These are phyloP conservation scores for Drosophila baimaii DNA, from an alignment of 1,140 invertebrate genomes.

Conservation along the genomic window DNA sequence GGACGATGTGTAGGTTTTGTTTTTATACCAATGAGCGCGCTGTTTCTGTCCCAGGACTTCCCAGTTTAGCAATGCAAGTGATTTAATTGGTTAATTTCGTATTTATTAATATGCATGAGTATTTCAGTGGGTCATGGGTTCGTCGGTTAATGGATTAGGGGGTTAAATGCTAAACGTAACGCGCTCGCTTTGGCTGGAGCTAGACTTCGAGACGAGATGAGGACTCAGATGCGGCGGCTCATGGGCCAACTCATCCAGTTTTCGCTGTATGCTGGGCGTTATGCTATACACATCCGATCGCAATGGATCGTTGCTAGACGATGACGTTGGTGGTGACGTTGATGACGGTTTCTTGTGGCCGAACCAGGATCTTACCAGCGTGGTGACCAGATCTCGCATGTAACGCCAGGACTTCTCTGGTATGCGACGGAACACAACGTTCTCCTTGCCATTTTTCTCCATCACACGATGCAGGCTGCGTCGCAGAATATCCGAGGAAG, in stretches of 20 bases:
- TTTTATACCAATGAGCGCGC: background rate
- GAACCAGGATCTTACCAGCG: slow-evolving; percentile 85
- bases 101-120: slow-evolving; percentile 52
- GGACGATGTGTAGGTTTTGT: background rate
- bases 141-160: slow-evolving; percentile 30
- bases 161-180: slow-evolving; percentile 72
- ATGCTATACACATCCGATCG: slow-evolving; percentile 72
- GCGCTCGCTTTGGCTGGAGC: slow-evolving; percentile 36
- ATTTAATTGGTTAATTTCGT: slow-evolving; percentile 51
- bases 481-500: slow-evolving; percentile 41
- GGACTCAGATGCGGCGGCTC: slow-evolving; percentile 52
- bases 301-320: slow-evolving; percentile 10
- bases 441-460: slow-evolving; percentile 78
- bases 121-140: slow-evolving; percentile 9
- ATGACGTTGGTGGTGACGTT: slow-evolving; percentile 10
- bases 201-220: slow-evolving; percentile 30
- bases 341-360: slow-evolving; percentile 43
- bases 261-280: slow-evolving; percentile 71
- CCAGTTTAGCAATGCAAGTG: slow-evolving; percentile 30
- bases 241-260: slow-evolving; percentile 67
- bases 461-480: slow-evolving; percentile 75
- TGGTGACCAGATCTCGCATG: slow-evolving; percentile 87
- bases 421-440: slow-evolving; percentile 83
- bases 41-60: background rate
- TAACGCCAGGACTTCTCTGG: slow-evolving; percentile 86